These are phyloP conservation scores for Notodonta ziczac DNA, from an alignment of 2,888 invertebrate genomes.

Conservation along the genomic window DNA sequence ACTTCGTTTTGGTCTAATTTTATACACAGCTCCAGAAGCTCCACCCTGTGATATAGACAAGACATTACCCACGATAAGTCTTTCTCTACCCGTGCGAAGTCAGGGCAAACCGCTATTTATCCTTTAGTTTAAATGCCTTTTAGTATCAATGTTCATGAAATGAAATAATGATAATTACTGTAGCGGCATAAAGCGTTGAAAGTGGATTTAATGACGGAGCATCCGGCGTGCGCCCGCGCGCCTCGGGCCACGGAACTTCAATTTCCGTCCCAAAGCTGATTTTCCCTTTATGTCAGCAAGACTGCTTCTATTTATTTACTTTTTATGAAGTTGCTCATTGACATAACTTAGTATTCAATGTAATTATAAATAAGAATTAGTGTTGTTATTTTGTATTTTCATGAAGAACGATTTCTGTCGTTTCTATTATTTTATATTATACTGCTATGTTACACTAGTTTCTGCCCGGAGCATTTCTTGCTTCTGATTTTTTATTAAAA, in stretches of 20 bases:
- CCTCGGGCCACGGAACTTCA: conserved; percentile 71
- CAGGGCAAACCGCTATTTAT: neutral
- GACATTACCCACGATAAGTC: too few relatives aligned
- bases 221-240: conserved; percentile 69
- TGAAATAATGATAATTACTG: conserved; percentile 56
- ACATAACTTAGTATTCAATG: conserved; percentile 37
- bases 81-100: too few relatives aligned
- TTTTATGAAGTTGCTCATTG: conserved; percentile 48
- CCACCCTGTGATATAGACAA: too few relatives aligned
- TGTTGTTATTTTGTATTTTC: neutral
- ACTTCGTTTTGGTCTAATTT: too few relatives aligned
- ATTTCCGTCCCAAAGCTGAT: conserved; percentile 74
- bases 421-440: too few relatives aligned
- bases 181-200: conserved; percentile 50
- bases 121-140: conserved; percentile 10
- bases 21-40: too few relatives aligned
- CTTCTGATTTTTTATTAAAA: too few relatives aligned
- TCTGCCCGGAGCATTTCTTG: too few relatives aligned
- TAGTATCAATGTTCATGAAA: conserved; percentile 37
- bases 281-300: conserved; percentile 65
- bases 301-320: conserved; percentile 51
- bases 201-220: conserved; percentile 62
- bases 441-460: too few relatives aligned
- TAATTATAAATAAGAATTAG: neutral
- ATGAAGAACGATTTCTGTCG: neutral